These are phyloP conservation scores for Drosophila willistoni DNA, from an alignment of 1,140 invertebrate genomes.

Conservation along the genomic window DNA sequence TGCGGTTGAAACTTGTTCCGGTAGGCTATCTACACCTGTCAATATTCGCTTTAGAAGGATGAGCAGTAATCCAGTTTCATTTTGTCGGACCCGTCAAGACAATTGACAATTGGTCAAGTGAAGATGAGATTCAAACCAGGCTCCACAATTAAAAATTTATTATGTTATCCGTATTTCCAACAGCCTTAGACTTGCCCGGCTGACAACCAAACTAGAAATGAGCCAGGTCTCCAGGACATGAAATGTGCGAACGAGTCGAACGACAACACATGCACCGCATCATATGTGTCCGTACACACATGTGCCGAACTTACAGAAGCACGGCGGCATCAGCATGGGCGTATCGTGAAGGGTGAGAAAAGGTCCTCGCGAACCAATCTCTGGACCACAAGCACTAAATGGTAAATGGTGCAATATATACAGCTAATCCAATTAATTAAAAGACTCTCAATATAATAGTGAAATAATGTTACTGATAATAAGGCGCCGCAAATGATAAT, in stretches of 20 bases:
- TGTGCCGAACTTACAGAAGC: background rate
- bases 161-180: background rate
- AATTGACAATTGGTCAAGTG: background rate
- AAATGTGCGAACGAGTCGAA: constrained; percentile 8
- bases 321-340: background rate
- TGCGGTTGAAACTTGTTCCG: too few relatives aligned
- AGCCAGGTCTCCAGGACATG: constrained; percentile 1
- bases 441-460: too few relatives aligned
- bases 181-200: background rate
- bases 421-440: too few relatives aligned
- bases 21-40: too few relatives aligned
- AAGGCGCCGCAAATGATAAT: too few relatives aligned
- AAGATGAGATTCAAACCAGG: background rate
- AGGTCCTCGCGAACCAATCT: background rate
- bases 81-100: background rate
- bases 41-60: background rate
- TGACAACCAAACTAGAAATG: constrained; percentile 12
- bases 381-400: too few relatives aligned
- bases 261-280: constrained; percentile 8
- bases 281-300: constrained; percentile 4
- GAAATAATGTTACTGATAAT: too few relatives aligned
- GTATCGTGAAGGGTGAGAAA: background rate
- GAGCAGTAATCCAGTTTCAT: too few relatives aligned
- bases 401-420: too few relatives aligned
- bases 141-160: background rate